Evolutionary conservation across 2,888 invertebrate genomes (phyloP), one percentile per base, ranked within the genome.

Genomic region (Diaprepes abbreviatus): DNA sequence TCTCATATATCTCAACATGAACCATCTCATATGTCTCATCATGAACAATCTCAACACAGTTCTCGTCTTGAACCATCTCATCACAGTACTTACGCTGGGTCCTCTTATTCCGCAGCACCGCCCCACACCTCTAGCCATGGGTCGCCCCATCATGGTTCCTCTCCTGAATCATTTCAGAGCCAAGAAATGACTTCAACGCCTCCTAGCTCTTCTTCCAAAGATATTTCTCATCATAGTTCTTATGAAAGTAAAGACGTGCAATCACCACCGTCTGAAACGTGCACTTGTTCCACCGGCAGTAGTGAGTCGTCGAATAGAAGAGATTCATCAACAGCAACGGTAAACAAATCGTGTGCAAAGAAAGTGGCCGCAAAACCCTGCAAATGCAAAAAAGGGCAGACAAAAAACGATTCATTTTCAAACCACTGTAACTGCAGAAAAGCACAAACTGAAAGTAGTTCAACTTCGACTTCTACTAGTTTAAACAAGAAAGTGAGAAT

Each of bases 291-390:
- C n/a, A 35, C 21, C 12, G 3, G 0, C 0, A 35, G 54, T 35
- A 35, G 4, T n/a, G 14, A 7, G 40, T 16, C 6, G 4, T 3
- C 21, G n/a, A 21, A 4, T 12, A 57, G 10, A 17, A 36, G n/a
- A 14, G 35, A 60, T 17, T 63, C 63, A 6, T 28, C 62, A 14
- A 63, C 63, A 3, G 9, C 43, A 31, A 28, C 16, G 10, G 1
- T 3, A 10, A 43, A 43, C 9, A 66, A 35, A 19, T 17, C 35
- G 3, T 33, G 9, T 17, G 16, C 31, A 17, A 66, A 52, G 17
- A 52, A 66, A 17, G 40, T 31, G 10, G 12, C 1, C 21, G 7
- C 19, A 21, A 14, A 7, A 36, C 12, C 31, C 1, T 66, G 58
- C 24, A 52, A 36, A 36, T 36, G 24, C n/a, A n/a, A 28, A 28